Evolutionary conservation across 2,797 vertebrate species (phyloP), one percentile per base, ranked within the genome.

Genomic region (Selene dorsalis): DNA sequence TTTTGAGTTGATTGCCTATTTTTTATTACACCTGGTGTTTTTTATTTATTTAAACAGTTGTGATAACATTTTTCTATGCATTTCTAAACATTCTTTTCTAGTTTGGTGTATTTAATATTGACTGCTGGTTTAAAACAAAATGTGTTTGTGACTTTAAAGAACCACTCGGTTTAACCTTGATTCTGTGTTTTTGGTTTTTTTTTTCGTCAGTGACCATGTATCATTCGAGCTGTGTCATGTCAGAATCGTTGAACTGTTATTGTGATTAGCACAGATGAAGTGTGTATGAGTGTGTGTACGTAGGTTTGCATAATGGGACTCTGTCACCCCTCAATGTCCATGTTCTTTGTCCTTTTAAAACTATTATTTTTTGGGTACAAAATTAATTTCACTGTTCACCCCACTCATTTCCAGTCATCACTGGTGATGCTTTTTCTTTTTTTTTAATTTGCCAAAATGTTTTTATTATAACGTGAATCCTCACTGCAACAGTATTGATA

Each of bases 1-100:
- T 32, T 86, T 84, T 81, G 50, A 75, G 73, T 92, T 85, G 59
- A 85, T 81, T 83, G 71, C 59, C 75, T 85, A 38, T 80, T 87
- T 85, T 84, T 75, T 69, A 79, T 79, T 69, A 79, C 69, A 77
- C 59, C 53, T 60, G 45, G 28, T 91, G 58, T 88, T 88, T n/a
- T 89, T 75, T 85, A 75, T 89, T 88, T 76, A 84, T 91, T 93
- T 88, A 80, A 88, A 65, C 69, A 38, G 69, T 82, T 88, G 80
- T 80, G 77, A 82, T 84, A 84, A 80, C 59, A 83, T 90, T 90
- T 90, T 92, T 90, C 82, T 91, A 87, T 84, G 52, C 63, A 81
- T 89, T 88, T 91, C 69, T 89, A 82, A 83, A 81, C 38, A 68
- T 83, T 81, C 0, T 84, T 88, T 88, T 88, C 57, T 79, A 87